Percentiles rank a stretch among this genome's conserved stretches.
Evolutionary conservation across 1,140 invertebrate genomes (phyloP).

Genomic region (Lordiphosa collinella): DNA sequence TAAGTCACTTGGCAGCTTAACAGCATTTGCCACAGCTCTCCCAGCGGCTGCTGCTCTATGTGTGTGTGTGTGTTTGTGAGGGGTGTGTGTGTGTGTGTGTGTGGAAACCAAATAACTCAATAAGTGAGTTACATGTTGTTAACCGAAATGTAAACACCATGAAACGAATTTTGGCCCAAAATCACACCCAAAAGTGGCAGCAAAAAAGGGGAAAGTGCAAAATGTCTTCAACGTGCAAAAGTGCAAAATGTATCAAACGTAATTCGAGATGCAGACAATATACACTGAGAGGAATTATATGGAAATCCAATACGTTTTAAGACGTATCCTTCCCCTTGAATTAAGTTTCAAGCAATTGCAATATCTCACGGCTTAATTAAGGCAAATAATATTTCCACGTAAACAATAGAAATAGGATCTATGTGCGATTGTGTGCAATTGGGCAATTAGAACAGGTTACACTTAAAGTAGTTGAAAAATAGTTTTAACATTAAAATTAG

Average conservation of each 20-base stretch:
- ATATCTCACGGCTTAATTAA: too few species aligned
- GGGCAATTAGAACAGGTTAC: too few species aligned
- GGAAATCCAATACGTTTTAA: not conserved
- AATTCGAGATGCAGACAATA: slow-evolving; percentile 5
- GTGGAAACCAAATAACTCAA: slow-evolving; percentile 35
- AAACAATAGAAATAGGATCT: too few species aligned
- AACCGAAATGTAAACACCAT: slow-evolving; percentile 53
- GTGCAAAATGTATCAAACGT: slow-evolving; percentile 2
- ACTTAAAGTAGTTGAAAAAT: too few species aligned
- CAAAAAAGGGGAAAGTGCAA: slow-evolving; percentile 10
- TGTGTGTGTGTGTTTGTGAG: not conserved
- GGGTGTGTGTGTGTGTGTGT: not conserved
- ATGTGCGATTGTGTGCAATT: too few species aligned
- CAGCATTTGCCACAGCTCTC: slow-evolving; percentile 7
- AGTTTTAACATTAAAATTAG: too few species aligned
- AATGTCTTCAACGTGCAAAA: not conserved
- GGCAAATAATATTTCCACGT: too few species aligned
- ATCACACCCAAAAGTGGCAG: slow-evolving; percentile 1
- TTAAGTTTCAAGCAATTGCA: too few species aligned
- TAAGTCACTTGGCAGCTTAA: slow-evolving; percentile 18
- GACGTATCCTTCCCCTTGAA: too few species aligned
- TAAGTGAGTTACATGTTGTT: slow-evolving; percentile 51
- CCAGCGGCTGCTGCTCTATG: not conserved
- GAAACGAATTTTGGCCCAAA: slow-evolving; percentile 12
- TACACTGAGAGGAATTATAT: not conserved